Base-by-base conservation (phyloP, 1,140 invertebrate genomes). In the Diorhabda sublineata region DNA sequence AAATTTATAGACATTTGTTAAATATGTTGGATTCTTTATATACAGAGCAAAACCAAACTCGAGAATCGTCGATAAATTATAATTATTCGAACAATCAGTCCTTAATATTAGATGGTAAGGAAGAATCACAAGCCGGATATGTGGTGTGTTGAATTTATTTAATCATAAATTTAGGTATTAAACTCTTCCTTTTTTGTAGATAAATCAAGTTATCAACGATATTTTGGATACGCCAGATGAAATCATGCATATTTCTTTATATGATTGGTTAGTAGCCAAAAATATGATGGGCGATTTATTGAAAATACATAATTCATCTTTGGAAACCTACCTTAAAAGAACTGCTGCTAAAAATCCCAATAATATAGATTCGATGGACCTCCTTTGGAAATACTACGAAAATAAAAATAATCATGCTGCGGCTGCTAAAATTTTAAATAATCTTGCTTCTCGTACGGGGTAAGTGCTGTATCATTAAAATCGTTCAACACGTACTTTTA, bases 311-410 rank as follows among this genome's bases (percentile, higher is more conserved):
- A 90, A 93, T 65, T 87, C 91, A n/a, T 93, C 91, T 4, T 83
- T 97, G 57, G 93, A 96, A 77, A 85, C 87, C 52, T 97, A 93
- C 77, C 79, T 97, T 8, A 87, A 89, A 63, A 85, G 89, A 43
- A 84, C 86, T 67, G 82, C 86, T 2, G 77, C 81, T 57, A 79
- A 82, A 58, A 82, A 84, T 65, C 80, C 82, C 3, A 83, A 87
- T 41, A 85, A 87, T 69, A 81, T 90, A 1, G 85, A 87, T n/a
- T 69, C 93, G 4, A 86, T 94, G 59, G 95, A 98, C 81, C 84
- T 99, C 66, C 82, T 98, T 9, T 98, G 97, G 97, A 96, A 96
- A 80, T 97, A 93, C 80, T 97, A 98, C 77, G 96, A 98, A 80
- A 92, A 91, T 76, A 93, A 90, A 77, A 91, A 91, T 45, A 94